These are phyloP conservation scores for Aphis gossypii DNA, from an alignment of 1,140 invertebrate genomes.

Conservation along the genomic window DNA sequence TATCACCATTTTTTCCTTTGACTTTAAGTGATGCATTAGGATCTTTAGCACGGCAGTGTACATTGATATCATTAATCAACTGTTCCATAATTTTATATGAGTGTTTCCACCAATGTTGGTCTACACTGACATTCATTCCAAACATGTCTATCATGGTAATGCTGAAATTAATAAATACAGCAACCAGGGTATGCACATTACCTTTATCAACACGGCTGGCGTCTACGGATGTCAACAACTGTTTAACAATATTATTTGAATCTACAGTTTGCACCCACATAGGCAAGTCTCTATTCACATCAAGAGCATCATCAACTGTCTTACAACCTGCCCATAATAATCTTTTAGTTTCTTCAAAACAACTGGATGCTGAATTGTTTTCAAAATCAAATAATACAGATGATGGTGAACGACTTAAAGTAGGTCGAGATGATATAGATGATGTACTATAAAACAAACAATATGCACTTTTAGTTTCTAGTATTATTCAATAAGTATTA, in stretches of 20 bases:
- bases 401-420: slow-evolving; percentile 46
- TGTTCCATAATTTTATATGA: slow-evolving; percentile 50
- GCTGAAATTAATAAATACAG: slow-evolving; percentile 47
- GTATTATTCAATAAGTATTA: not conserved
- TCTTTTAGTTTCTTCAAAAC: slow-evolving; percentile 54
- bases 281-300: slow-evolving; percentile 41
- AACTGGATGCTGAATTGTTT: not conserved
- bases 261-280: slow-evolving; percentile 57
- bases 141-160: slow-evolving; percentile 56
- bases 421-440: slow-evolving; percentile 33
- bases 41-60: slow-evolving; percentile 39
- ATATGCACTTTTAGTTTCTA: not conserved
- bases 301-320: slow-evolving; percentile 45
- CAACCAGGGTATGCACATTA: slow-evolving; percentile 49
- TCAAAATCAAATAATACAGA: slow-evolving; percentile 43
- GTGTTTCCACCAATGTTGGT: slow-evolving; percentile 50
- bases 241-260: slow-evolving; percentile 55
- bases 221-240: slow-evolving; percentile 45
- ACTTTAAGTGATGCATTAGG: slow-evolving; percentile 48
- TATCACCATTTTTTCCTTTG: slow-evolving; percentile 47
- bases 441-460: slow-evolving; percentile 41
- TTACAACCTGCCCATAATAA: slow-evolving; percentile 45
- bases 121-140: slow-evolving; percentile 32
- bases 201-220: slow-evolving; percentile 15
- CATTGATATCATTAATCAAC: slow-evolving; percentile 48